Evolutionary conservation across 2,797 vertebrate genomes (phyloP).

Genomic region (Centropyge bicolor): DNA sequence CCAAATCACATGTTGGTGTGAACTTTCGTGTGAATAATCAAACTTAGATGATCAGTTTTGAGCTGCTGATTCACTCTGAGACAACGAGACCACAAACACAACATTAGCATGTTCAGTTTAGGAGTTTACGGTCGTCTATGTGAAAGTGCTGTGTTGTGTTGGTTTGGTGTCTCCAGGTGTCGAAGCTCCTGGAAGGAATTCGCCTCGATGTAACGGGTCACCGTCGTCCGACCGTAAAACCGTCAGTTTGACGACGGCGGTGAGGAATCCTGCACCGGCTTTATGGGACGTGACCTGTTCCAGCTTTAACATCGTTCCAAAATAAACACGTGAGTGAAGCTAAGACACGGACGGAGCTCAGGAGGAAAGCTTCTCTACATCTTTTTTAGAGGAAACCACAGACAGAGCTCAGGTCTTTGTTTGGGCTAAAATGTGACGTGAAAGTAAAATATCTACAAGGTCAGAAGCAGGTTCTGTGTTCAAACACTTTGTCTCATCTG

Average conservation of each 20-base stretch:
- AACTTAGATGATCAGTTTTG: too few relatives aligned
- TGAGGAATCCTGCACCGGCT: conserved; percentile 21
- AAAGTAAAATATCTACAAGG: too few relatives aligned
- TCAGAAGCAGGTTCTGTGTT: too few relatives aligned
- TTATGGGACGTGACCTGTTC: conserved; percentile 19
- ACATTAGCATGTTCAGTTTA: neutral
- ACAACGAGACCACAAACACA: neutral
- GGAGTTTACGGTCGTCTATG: neutral
- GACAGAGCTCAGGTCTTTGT: too few relatives aligned
- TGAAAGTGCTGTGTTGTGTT: neutral
- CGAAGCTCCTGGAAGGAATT: neutral
- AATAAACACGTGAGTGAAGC: conserved; percentile 28
- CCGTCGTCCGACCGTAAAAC: conserved; percentile 9
- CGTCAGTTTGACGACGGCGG: neutral
- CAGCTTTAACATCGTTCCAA: conserved; percentile 14
- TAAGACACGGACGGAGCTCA: neutral
- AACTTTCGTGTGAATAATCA: too few relatives aligned
- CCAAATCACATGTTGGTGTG: too few relatives aligned
- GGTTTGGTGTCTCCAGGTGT: conserved; percentile 1
- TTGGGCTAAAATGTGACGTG: too few relatives aligned
- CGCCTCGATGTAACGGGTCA: conserved; percentile 1
- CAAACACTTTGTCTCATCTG: too few relatives aligned
- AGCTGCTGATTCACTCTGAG: too few relatives aligned
- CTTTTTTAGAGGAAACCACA: neutral
- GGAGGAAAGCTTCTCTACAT: neutral